phyloP scores from a whole-genome alignment of 2,888 invertebrate species.

The Eucera pruinosa region DNA sequence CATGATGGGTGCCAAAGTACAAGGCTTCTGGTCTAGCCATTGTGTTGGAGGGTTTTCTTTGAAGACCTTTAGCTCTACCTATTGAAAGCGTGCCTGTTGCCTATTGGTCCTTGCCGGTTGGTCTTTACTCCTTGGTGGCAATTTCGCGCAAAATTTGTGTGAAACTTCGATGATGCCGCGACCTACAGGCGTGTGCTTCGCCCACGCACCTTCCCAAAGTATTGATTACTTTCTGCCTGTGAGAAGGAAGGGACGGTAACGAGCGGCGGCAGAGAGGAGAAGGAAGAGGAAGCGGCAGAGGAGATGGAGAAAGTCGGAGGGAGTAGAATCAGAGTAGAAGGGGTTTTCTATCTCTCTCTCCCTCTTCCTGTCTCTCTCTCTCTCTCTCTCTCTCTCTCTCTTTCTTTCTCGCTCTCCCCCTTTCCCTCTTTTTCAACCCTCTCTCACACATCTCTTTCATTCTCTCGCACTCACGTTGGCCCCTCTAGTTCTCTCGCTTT shows the following conservation, averaged over 20 bases:
- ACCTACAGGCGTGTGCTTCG: slow-evolving; percentile 73
- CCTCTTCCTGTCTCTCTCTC: slow-evolving; percentile 4
- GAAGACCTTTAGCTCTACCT: not conserved
- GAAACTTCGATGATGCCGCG: slow-evolving; percentile 67
- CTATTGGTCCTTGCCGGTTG: slow-evolving; percentile 27
- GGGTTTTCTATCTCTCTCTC: slow-evolving; percentile 35
- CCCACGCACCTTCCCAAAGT: slow-evolving; percentile 81
- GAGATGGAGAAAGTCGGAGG: slow-evolving; percentile 60
- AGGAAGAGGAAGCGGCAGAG: slow-evolving; percentile 57
- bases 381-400: not conserved
- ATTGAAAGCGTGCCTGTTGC: not conserved
- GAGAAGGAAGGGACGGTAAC: slow-evolving; percentile 71
- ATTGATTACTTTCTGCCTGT: slow-evolving; percentile 81
- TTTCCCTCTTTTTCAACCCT: not conserved
- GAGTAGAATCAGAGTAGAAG: slow-evolving; percentile 50
- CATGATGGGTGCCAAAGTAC: slow-evolving; percentile 1
- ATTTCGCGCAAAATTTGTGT: slow-evolving; percentile 67
- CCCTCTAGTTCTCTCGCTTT: slow-evolving; percentile 4
- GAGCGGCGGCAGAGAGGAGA: slow-evolving; percentile 61
- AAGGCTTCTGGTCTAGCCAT: slow-evolving; percentile 6
- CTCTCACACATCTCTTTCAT: slow-evolving; percentile 3
- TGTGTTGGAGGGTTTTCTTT: not conserved
- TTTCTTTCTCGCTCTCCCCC: not conserved
- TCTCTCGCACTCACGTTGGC: slow-evolving; percentile 17
- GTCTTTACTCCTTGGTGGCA: slow-evolving; percentile 32